A percentile compares a stretch with the other conserved stretches of the same genome.
Conservation (phyloP, 2,888 invertebrate genomes). For the Eretmocerus hayati region DNA sequence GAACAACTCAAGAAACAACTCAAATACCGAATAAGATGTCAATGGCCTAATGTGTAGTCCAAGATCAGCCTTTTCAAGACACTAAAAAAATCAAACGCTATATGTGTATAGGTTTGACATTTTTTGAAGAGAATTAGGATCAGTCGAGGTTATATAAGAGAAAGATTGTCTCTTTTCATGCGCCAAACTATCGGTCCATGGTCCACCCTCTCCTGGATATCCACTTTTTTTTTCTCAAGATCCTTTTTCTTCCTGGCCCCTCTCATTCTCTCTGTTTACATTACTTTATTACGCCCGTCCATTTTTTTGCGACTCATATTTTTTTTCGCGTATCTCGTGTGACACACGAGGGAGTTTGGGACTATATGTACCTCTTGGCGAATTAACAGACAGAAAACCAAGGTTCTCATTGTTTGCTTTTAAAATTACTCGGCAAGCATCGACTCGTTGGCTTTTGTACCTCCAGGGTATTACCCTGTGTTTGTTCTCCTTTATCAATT, state of each 20-base stretch:
- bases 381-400: neutral
- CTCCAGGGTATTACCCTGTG: neutral
- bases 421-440: conserved; percentile 11
- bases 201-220: neutral
- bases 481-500: neutral
- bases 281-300: neutral
- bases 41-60: too few species aligned
- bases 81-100: too few species aligned
- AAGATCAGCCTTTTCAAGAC: too few species aligned
- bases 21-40: too few species aligned
- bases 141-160: too few species aligned
- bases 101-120: too few species aligned
- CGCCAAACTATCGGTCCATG: too few species aligned
- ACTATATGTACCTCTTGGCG: too few species aligned
- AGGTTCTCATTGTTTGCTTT: conserved; percentile 8
- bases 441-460: conserved; percentile 13
- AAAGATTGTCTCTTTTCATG: too few species aligned
- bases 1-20: too few species aligned
- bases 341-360: neutral
- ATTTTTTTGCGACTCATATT: neutral
- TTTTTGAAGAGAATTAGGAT: too few species aligned
- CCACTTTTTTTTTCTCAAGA: neutral
- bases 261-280: conserved; percentile 3
- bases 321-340: conserved; percentile 4
- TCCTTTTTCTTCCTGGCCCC: neutral